Percentiles rank a stretch among this genome's conserved stretches.
Evolutionary conservation across 2,888 invertebrate species (phyloP).

Genomic region (Ceriagrion tenellum): DNA sequence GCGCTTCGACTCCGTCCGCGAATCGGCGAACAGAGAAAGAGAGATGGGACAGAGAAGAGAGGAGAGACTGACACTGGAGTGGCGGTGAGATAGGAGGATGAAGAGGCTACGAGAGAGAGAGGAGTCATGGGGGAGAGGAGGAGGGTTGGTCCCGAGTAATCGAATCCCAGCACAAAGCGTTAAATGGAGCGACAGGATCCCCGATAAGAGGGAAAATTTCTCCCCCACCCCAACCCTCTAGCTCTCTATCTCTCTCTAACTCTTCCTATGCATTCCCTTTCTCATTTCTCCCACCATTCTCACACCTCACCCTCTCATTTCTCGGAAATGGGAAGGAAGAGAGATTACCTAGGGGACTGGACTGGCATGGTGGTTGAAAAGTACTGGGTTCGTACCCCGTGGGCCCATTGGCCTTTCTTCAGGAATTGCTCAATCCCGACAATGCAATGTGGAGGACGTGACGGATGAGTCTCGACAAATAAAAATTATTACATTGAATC

Average conservation of each 20-base stretch:
- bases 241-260: background rate
- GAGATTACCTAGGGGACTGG: background rate
- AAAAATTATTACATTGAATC: no score
- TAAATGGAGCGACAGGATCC: slow-evolving; percentile 44
- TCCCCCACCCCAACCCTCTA: background rate
- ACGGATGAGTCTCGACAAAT: no score
- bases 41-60: background rate
- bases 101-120: background rate
- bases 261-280: background rate
- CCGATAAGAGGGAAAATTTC: slow-evolving; percentile 39
- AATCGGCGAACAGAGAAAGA: background rate
- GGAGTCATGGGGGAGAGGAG: no score
- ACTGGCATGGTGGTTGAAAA: no score
- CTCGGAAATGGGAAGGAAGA: background rate
- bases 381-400: no score
- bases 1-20: background rate
- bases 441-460: no score
- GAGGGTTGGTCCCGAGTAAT: slow-evolving; percentile 12
- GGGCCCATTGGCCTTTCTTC: no score
- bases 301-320: background rate
- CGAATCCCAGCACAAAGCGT: slow-evolving; percentile 60
- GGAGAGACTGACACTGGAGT: background rate
- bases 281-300: background rate
- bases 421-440: no score
- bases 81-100: background rate